These are phyloP conservation scores for Macrocentrus cingulum DNA, from an alignment of 1,140 invertebrate species.

Conservation along the genomic window DNA sequence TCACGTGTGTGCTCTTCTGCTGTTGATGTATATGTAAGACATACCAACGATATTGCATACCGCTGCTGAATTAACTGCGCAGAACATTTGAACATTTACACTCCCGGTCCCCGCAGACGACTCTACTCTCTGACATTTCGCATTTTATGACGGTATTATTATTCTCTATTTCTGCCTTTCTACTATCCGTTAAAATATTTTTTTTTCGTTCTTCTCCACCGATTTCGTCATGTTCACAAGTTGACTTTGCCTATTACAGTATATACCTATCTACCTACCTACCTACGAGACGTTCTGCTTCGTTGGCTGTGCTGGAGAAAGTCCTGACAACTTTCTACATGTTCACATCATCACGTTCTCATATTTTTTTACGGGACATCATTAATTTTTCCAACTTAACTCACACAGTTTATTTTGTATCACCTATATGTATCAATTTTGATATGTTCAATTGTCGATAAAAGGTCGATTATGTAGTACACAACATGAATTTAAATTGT, in stretches of 20 bases:
- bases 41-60: constrained; percentile 20
- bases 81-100: constrained; percentile 16
- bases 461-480: neutral
- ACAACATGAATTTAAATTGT: neutral
- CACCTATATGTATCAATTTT: no score
- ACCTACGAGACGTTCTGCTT: constrained; percentile 42
- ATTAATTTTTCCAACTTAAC: no score
- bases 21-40: neutral
- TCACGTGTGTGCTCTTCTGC: constrained; percentile 4
- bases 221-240: no score
- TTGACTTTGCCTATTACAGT: no score
- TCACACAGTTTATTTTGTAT: no score
- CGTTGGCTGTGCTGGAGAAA: constrained; percentile 45
- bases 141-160: no score
- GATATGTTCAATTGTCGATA: neutral
- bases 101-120: neutral
- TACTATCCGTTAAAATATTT: no score
- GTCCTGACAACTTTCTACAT: constrained; percentile 25
- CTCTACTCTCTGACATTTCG: constrained; percentile 4
- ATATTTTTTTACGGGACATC: constrained; percentile 17
- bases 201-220: no score
- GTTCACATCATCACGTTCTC: neutral
- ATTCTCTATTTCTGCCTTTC: no score
- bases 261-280: no score
- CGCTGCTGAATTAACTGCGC: constrained; percentile 12